Evolutionary conservation across 2,888 invertebrate genomes (phyloP).

Genomic region (Halictus ligatus): DNA sequence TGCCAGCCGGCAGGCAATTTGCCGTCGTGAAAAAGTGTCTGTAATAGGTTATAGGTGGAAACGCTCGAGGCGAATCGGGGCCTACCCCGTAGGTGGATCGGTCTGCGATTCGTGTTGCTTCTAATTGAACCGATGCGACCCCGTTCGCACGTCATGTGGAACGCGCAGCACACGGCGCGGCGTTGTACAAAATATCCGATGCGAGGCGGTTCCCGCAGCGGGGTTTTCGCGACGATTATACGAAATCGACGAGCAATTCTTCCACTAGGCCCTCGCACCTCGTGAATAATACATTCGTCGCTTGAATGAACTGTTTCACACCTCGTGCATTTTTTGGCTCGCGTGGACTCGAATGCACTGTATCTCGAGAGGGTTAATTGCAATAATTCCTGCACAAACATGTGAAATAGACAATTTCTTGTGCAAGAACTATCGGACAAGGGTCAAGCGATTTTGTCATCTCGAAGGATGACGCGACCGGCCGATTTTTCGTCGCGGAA

Average conservation of each 20-base stretch:
- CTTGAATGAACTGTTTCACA: no score
- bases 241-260: background rate
- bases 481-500: constrained; percentile 45
- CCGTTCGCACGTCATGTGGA: constrained; percentile 62
- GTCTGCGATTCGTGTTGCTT: constrained; percentile 28
- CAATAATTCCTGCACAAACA: no score
- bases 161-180: constrained; percentile 20
- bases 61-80: constrained; percentile 10
- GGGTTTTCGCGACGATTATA: background rate
- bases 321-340: no score
- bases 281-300: background rate
- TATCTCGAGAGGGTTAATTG: no score
- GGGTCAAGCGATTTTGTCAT: background rate
- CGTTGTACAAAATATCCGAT: background rate
- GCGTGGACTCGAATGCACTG: no score
- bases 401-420: no score
- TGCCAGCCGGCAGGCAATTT: background rate
- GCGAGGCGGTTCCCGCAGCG: background rate
- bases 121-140: constrained; percentile 65
- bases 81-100: constrained; percentile 35
- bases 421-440: no score
- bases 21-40: background rate
- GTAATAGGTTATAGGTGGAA: constrained; percentile 22
- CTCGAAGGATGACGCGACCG: constrained; percentile 66
- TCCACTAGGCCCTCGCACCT: background rate